phyloP scores from a whole-genome alignment of 2,797 vertebrate species.

The Taeniopygia guttata region DNA sequence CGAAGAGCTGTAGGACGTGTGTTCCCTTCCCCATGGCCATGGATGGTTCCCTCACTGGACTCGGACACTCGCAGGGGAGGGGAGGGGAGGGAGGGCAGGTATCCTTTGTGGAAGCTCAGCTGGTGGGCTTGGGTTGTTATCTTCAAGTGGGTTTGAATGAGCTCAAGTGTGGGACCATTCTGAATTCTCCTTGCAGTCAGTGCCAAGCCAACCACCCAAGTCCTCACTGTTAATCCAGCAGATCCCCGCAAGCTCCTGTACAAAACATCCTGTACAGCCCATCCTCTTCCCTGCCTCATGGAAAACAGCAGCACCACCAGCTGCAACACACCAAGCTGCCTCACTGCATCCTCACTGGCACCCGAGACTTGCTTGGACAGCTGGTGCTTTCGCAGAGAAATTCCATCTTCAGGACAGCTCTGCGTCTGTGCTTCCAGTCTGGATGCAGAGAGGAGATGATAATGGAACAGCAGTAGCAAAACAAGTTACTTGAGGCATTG shows the following conservation, averaged over 20 bases:
- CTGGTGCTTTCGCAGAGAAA: neutral
- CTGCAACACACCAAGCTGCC: neutral
- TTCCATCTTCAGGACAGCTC: neutral
- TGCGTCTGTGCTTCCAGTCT: neutral
- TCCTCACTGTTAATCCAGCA: neutral
- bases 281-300: neutral
- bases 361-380: neutral
- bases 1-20: constrained; percentile 81
- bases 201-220: neutral
- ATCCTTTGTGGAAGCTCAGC: neutral
- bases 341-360: neutral
- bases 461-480: neutral
- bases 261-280: neutral
- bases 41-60: neutral
- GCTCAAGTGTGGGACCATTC: neutral
- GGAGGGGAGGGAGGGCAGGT: neutral
- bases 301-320: neutral
- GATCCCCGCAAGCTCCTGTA: fast-evolving
- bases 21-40: neutral
- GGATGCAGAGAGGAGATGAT: fast-evolving
- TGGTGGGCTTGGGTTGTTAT: neutral
- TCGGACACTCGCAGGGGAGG: fast-evolving
- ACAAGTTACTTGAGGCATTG: neutral
- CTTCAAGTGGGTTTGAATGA: neutral
- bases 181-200: neutral